Conservation (phyloP, 2,113 vertebrate species). For the Leucopsar rothschildi region DNA sequence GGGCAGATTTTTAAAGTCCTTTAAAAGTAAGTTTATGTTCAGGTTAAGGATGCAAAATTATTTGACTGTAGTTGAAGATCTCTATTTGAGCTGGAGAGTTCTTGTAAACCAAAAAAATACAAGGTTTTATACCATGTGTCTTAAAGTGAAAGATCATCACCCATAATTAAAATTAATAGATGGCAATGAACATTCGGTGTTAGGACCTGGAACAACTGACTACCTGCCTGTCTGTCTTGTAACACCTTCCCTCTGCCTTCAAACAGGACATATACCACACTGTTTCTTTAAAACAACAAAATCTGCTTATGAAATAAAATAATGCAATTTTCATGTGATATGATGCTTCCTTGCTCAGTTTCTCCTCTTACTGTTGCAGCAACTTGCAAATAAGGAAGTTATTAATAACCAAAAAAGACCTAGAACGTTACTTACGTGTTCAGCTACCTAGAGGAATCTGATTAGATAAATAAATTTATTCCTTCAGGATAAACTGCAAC, state of each 20-base stretch:
- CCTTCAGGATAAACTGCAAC: background rate
- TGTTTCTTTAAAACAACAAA: background rate
- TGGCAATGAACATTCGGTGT: background rate
- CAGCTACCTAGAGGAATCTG: background rate
- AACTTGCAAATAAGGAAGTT: background rate
- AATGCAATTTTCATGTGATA: background rate
- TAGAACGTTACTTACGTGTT: background rate
- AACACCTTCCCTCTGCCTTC: background rate
- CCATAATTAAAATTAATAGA: background rate
- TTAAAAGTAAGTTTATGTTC: background rate
- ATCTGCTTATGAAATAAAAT: background rate
- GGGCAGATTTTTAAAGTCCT: background rate
- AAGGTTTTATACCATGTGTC: rapidly evolving
- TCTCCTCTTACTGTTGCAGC: background rate
- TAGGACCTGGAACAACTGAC: background rate
- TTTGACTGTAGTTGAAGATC: background rate
- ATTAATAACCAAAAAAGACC: background rate
- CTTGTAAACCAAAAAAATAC: background rate
- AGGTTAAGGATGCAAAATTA: background rate
- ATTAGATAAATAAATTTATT: background rate
- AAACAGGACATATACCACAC: background rate
- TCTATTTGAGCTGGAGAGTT: background rate
- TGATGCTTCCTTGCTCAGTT: background rate
- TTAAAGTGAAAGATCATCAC: background rate
- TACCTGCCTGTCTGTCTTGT: background rate